A percentile compares a stretch with the other conserved stretches of the same genome.
Conservation (phyloP, 2,797 vertebrate species). For the Schizopygopsis malacanthus region DNA sequence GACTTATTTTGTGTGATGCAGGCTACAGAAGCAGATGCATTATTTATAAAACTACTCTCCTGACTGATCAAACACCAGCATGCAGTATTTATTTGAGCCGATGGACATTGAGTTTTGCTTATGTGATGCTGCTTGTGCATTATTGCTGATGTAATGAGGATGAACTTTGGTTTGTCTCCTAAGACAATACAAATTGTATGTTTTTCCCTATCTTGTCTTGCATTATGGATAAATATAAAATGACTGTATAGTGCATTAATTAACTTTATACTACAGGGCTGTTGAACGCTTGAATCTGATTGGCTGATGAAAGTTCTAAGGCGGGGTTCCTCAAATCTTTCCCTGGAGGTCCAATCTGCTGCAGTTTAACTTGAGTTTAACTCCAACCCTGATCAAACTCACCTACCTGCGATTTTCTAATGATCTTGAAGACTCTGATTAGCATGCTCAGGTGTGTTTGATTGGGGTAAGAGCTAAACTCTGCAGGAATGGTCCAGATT, state of each 20-base stretch:
- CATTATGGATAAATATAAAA: slow-evolving; percentile 7
- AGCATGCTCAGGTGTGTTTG: too few species aligned
- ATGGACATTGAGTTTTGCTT: slow-evolving; percentile 26
- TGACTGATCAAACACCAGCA: slow-evolving; percentile 62
- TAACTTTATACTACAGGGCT: not conserved
- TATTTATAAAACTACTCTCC: slow-evolving; percentile 61
- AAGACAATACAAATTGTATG: slow-evolving; percentile 1
- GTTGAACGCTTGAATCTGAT: too few species aligned
- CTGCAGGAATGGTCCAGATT: too few species aligned
- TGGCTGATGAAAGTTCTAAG: too few species aligned
- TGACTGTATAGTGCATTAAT: not conserved
- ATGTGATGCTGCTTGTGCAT: slow-evolving; percentile 25
- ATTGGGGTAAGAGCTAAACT: too few species aligned
- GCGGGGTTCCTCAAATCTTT: too few species aligned
- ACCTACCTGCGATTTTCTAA: too few species aligned
- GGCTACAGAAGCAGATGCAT: slow-evolving; percentile 62
- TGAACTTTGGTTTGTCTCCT: slow-evolving; percentile 14
- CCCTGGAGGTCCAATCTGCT: too few species aligned
- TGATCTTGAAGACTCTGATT: too few species aligned
- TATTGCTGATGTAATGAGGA: slow-evolving; percentile 52
- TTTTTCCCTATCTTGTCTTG: not conserved
- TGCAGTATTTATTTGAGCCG: slow-evolving; percentile 54
- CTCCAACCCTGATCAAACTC: too few species aligned
- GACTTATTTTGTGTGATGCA: slow-evolving; percentile 61
- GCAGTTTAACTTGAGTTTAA: too few species aligned